A percentile compares a stretch with the other conserved stretches of the same genome.
These are phyloP conservation scores for Schizopygopsis malacanthus DNA, from an alignment of 2,797 vertebrate genomes.

Conservation along the genomic window DNA sequence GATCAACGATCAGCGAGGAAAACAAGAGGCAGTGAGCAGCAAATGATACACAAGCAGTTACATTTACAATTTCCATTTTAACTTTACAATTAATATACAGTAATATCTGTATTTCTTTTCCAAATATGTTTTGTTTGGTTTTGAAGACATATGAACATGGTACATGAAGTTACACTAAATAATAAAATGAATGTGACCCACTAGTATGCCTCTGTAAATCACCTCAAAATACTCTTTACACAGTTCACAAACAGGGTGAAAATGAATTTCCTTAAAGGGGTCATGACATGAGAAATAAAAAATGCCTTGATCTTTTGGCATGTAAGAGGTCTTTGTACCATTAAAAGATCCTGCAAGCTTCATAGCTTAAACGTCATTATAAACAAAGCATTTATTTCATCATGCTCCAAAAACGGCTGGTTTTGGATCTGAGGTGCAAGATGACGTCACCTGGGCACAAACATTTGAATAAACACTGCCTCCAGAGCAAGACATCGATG, in stretches of 20 bases:
- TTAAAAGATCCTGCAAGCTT: background rate
- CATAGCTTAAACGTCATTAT: background rate
- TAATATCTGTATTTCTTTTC: background rate
- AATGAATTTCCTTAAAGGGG: background rate
- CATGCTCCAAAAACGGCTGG: background rate
- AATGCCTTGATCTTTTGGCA: background rate
- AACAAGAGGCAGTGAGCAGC: constrained; percentile 47
- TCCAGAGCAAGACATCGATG: no score
- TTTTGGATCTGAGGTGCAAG: no score
- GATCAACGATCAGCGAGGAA: constrained; percentile 56
- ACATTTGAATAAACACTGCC: constrained; percentile 3
- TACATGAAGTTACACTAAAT: background rate
- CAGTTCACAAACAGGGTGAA: background rate
- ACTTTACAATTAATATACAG: background rate
- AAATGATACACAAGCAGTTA: background rate
- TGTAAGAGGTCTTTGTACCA: background rate
- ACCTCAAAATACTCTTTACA: background rate
- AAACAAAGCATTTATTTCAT: background rate
- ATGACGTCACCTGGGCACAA: background rate
- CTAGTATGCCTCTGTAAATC: background rate
- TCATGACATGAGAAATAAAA: background rate
- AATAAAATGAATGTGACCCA: background rate
- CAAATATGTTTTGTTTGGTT: background rate
- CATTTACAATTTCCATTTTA: background rate
- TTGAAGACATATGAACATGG: background rate